Conservation (phyloP, 2,888 invertebrate genomes). For the Apamea anceps region DNA sequence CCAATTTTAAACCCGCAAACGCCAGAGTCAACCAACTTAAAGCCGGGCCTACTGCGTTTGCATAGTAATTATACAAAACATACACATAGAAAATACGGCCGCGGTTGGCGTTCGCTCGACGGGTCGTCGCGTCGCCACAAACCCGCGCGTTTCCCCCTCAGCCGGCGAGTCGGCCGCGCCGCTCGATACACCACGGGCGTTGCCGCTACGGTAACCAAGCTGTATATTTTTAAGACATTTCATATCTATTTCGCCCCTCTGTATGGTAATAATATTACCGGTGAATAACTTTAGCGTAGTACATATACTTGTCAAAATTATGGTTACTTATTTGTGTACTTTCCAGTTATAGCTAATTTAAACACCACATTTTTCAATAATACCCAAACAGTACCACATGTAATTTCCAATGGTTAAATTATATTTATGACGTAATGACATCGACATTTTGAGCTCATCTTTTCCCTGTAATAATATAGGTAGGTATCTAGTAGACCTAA, state of each 20-base stretch:
- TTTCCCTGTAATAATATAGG: neutral
- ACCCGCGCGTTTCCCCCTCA: slow-evolving; percentile 64
- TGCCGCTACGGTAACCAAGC: slow-evolving; percentile 64
- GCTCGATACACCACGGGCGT: slow-evolving; percentile 69
- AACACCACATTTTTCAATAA: neutral
- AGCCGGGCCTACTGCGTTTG: slow-evolving; percentile 3
- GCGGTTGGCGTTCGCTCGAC: slow-evolving; percentile 57
- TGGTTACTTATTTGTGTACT: neutral
- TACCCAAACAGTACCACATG: neutral
- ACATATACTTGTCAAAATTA: neutral
- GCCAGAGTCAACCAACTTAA: slow-evolving; percentile 7
- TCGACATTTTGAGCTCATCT: neutral
- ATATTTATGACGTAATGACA: neutral
- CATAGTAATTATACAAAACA: slow-evolving; percentile 28
- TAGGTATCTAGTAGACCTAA: neutral
- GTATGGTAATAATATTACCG: neutral
- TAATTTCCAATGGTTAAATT: neutral
- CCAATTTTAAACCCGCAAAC: slow-evolving; percentile 8
- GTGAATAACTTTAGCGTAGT: neutral
- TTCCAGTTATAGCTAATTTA: neutral
- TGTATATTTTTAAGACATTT: slow-evolving; percentile 21
- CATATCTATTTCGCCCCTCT: neutral
- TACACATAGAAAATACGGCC: slow-evolving; percentile 27
- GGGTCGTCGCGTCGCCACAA: slow-evolving; percentile 29
- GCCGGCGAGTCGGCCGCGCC: slow-evolving; percentile 59